Base-by-base conservation (phyloP, 2,888 invertebrate genomes). In the Andrena marginata region DNA sequence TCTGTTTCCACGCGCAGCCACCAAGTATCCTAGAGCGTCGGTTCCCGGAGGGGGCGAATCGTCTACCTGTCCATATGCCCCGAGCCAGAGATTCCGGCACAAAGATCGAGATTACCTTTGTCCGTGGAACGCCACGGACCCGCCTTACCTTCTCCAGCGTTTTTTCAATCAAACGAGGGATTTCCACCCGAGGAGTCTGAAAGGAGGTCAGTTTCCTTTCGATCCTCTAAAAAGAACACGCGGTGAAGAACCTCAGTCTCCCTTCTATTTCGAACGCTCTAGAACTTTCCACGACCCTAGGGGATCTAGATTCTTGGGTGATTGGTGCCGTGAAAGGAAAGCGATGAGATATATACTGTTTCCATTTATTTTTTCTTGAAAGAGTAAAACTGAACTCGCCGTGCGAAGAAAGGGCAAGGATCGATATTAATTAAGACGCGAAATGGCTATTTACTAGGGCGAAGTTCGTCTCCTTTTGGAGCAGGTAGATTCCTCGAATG, bases 1-100 rank as follows among this genome's bases (percentile, higher is more conserved):
- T 91, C 92, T 92, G 92, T 90, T 89, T 90, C 85, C 79, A 64
- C 76, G 75, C 75, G 73, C 80, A 82, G 59, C 71, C 68, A 48
- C 70, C 71, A 62, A 59, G 69, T 48, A 73, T 71, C 75, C 42
- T 80, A 70, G 62, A 35, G 42, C 54, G 10, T 59, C 51, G 23
- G n/a, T 20, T 20, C n/a, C 16, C 63, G 54, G 29, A 51, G 65
- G 64, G 23, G 20, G 26, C 20, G n/a, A 33, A 20, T 56, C 65
- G 69, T 31, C 73, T 88, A 88, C 89, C 87, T 88, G 89, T 85
- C 85, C 85, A 75, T 85, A 88, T 85, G 85, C 70, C 63, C 73
- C 82, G 20, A 35, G 31, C 29, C 33, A 33, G 35, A 77, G 82
- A 86, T 73, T 74, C 59, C 26, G 16, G 67, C 72, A 71, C 79